These are phyloP conservation scores for Synanthedon formicaeformis DNA, from an alignment of 2,888 invertebrate genomes.

Conservation along the genomic window DNA sequence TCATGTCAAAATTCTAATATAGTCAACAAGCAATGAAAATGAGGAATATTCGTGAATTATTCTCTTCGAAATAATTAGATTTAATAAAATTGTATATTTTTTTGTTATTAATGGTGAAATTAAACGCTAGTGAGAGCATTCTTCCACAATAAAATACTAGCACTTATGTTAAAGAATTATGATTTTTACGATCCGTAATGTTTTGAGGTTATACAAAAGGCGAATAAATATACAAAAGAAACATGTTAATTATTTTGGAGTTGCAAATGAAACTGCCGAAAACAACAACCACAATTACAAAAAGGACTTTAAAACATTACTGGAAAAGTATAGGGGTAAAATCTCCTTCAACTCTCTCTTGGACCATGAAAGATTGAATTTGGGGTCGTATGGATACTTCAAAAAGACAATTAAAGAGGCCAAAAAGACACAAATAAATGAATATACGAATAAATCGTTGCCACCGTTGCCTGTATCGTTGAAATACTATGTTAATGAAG, in stretches of 20 bases:
- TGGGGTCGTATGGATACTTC: constrained; percentile 45
- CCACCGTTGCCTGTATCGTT: constrained; percentile 66
- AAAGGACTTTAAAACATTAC: constrained; percentile 29
- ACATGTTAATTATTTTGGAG: constrained; percentile 22
- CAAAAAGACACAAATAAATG: constrained; percentile 19
- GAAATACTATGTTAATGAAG: constrained; percentile 55
- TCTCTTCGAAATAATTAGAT: too few species aligned
- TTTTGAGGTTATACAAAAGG: constrained; percentile 56
- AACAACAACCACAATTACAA: constrained; percentile 12
- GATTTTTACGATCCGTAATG: constrained; percentile 14
- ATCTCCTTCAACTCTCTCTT: constrained; percentile 53
- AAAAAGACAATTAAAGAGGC: constrained; percentile 35
- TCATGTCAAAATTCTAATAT: too few species aligned
- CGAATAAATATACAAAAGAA: constrained; percentile 25
- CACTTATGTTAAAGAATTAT: too few species aligned
- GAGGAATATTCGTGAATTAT: too few species aligned
- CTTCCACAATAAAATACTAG: too few species aligned
- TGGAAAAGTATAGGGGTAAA: constrained; percentile 44
- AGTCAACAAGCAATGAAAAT: too few species aligned
- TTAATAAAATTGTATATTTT: too few species aligned
- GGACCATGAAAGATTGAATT: constrained; percentile 40
- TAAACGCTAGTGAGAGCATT: too few species aligned
- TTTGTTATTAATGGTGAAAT: too few species aligned
- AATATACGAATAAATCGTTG: constrained; percentile 26
- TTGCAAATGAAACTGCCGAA: constrained; percentile 14